Conservation (phyloP, 2,888 invertebrate genomes). For the Lycophotia porphyrea region DNA sequence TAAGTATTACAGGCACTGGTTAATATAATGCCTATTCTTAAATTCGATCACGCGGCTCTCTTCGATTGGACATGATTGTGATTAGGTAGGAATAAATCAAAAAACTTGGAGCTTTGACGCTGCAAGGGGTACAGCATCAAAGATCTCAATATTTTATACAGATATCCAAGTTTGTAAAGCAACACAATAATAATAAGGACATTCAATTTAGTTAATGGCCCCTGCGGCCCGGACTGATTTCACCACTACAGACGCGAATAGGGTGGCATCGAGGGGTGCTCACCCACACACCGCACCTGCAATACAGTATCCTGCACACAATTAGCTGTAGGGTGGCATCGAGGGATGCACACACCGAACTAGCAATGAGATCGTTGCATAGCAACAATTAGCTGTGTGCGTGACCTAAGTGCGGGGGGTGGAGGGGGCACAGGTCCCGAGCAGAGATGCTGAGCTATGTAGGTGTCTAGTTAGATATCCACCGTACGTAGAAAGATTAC, state of each 20-base stretch:
- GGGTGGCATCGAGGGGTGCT: not conserved
- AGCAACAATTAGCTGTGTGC: not conserved
- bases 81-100: not conserved
- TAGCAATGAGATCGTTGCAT: too few relatives aligned
- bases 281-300: too few relatives aligned
- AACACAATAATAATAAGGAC: not conserved
- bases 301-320: too few relatives aligned
- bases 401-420: not conserved
- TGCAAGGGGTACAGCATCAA: too few relatives aligned
- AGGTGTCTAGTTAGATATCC: not conserved
- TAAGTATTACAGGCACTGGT: not conserved
- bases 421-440: not conserved
- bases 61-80: too few relatives aligned
- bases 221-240: not conserved
- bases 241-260: not conserved
- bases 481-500: too few relatives aligned
- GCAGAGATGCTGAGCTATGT: not conserved
- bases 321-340: too few relatives aligned
- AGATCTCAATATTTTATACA: not conserved
- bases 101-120: not conserved
- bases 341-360: too few relatives aligned
- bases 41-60: not conserved
- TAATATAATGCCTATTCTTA: too few relatives aligned
- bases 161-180: not conserved
- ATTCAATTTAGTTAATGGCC: not conserved